Conservation (phyloP, 2,888 invertebrate genomes). For the Phortica magna region DNA sequence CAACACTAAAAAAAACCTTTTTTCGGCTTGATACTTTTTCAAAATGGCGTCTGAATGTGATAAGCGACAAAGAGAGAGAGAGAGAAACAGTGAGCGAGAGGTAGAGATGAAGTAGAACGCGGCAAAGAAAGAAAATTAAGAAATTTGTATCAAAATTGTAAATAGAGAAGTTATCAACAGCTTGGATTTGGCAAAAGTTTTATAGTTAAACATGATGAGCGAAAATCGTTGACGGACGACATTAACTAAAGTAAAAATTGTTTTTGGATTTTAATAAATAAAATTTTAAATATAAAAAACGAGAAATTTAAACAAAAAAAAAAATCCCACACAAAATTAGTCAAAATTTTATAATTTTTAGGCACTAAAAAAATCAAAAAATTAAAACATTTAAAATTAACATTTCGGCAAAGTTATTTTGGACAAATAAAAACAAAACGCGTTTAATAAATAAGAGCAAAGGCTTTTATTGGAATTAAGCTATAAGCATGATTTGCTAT, state of each 20-base stretch:
- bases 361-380: constrained; percentile 60
- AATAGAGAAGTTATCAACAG: constrained; percentile 19
- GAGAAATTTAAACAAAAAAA: constrained; percentile 31
- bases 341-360: constrained; percentile 74
- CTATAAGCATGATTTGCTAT: constrained; percentile 65
- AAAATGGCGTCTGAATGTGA: constrained; percentile 34
- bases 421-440: constrained; percentile 48
- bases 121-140: neutral
- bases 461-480: constrained; percentile 75
- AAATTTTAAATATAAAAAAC: constrained; percentile 59
- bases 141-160: constrained; percentile 28
- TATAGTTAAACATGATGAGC: constrained; percentile 58
- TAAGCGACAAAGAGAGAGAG: constrained; percentile 20
- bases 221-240: constrained; percentile 6
- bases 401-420: constrained; percentile 52
- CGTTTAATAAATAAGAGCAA: constrained; percentile 53
- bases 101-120: neutral
- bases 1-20: neutral
- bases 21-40: constrained; percentile 31
- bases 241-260: constrained; percentile 49
- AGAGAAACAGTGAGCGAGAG: constrained; percentile 19
- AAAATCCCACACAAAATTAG: constrained; percentile 52
- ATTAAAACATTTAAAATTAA: constrained; percentile 47
- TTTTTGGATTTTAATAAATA: constrained; percentile 69
- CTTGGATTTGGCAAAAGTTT: constrained; percentile 65